phyloP scores from a whole-genome alignment of 2,797 vertebrate genomes.

The Mycteria americana region DNA sequence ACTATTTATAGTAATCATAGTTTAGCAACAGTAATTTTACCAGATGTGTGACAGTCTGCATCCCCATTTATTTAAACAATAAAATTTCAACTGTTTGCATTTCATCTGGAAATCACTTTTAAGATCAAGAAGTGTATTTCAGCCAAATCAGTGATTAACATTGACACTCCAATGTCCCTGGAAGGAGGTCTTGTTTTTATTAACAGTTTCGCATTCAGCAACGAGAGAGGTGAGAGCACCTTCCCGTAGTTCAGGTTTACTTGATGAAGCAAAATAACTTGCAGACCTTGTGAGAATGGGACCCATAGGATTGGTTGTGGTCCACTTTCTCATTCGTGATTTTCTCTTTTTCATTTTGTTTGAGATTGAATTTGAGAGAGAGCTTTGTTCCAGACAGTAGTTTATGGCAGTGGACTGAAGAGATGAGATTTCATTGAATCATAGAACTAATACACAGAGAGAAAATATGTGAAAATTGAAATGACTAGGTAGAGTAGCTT shows the following conservation, averaged over 20 bases:
- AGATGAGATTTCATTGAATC: constrained; percentile 73
- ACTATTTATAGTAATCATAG: background rate
- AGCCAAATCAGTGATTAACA: background rate
- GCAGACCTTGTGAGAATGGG: constrained; percentile 25
- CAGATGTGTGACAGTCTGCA: background rate
- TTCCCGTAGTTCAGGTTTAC: background rate
- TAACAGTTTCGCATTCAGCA: constrained; percentile 5
- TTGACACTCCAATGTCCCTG: background rate
- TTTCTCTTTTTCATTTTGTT: constrained; percentile 73
- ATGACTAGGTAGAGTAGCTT: constrained; percentile 71
- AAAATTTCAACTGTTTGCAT: background rate
- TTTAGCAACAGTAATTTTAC: background rate
- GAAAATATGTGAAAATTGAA: constrained; percentile 76
- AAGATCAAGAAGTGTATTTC: background rate
- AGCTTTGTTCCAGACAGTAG: constrained; percentile 65
- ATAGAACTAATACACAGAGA: constrained; percentile 67
- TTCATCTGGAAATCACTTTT: background rate
- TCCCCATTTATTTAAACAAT: background rate
- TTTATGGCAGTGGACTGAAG: constrained; percentile 61
- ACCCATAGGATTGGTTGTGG: constrained; percentile 49
- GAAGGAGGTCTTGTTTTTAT: constrained; percentile 24
- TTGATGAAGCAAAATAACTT: constrained; percentile 53
- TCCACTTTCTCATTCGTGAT: constrained; percentile 64
- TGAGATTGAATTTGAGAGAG: constrained; percentile 71
- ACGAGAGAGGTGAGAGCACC: background rate